Evolutionary conservation across 2,797 vertebrate species (phyloP).

Genomic region (Hemibagrus guttatus): DNA sequence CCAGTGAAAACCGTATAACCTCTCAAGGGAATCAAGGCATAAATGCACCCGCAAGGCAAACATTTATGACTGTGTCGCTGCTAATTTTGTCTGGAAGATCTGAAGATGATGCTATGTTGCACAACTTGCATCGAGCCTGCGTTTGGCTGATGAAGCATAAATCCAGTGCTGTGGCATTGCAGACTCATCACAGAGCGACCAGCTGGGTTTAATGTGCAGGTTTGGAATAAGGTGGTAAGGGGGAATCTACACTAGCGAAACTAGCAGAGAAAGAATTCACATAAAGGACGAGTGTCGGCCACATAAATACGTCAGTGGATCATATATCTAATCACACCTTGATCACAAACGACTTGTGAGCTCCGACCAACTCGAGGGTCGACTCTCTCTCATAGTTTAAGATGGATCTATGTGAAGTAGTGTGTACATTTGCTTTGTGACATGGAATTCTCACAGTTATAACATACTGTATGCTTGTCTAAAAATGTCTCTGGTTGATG

Average conservation of each 20-base stretch:
- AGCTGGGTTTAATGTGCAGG: constrained; percentile 22
- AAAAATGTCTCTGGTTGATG: neutral
- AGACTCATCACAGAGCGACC: neutral
- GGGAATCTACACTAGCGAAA: neutral
- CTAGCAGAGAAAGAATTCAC: neutral
- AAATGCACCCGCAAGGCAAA: neutral
- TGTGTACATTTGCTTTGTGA: too few relatives aligned
- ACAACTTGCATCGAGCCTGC: neutral
- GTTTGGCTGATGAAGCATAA: constrained; percentile 7
- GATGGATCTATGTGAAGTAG: neutral
- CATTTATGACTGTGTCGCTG: neutral
- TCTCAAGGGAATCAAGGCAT: constrained; percentile 1
- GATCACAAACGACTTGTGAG: neutral
- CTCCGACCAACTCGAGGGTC: neutral
- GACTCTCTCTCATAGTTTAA: neutral
- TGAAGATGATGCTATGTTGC: neutral
- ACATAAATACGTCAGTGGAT: neutral
- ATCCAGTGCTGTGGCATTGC: neutral
- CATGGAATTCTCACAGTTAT: neutral
- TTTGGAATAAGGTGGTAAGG: constrained; percentile 4
- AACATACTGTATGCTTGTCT: neutral
- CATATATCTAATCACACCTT: neutral
- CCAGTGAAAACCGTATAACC: neutral
- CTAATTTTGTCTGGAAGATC: neutral
- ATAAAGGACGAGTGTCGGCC: neutral